A percentile compares a stretch with the other conserved stretches of the same genome.
Conservation (phyloP, 2,888 invertebrate genomes). For the Leptinotarsa tumamoca region DNA sequence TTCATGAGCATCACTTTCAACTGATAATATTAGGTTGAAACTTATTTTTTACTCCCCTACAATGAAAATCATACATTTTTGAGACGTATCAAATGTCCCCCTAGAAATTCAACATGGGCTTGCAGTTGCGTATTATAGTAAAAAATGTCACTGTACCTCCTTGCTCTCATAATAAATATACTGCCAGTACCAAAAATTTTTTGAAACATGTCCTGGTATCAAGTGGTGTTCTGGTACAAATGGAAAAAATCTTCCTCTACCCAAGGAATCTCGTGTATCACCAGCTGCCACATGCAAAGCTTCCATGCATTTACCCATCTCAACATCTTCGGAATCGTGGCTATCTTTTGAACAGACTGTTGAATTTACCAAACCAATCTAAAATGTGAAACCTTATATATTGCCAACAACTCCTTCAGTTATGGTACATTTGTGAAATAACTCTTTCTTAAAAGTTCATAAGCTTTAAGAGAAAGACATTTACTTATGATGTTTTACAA, state of each 20-base stretch:
- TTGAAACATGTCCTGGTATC: constrained; percentile 85
- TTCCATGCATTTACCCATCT: constrained; percentile 91
- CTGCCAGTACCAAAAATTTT: constrained; percentile 91
- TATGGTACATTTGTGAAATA: not conserved
- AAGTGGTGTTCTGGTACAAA: constrained; percentile 93
- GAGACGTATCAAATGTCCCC: not conserved
- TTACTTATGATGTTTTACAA: no score
- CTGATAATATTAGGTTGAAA: no score
- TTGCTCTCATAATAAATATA: constrained; percentile 93
- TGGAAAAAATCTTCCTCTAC: constrained; percentile 92
- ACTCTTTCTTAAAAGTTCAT: not conserved
- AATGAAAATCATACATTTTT: no score
- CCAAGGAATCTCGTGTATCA: constrained; percentile 86
- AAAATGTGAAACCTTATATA: constrained; percentile 15
- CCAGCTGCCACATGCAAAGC: constrained; percentile 87
- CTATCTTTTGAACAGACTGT: constrained; percentile 65
- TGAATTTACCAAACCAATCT: constrained; percentile 52
- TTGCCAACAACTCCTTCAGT: not conserved
- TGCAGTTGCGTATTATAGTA: not conserved
- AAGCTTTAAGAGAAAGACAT: no score
- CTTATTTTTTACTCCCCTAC: no score
- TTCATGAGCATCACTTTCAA: no score
- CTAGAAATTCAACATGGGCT: not conserved
- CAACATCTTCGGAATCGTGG: constrained; percentile 90
- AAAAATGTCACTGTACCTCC: constrained; percentile 72